Conservation (phyloP, 2,888 invertebrate genomes). For the Dyspetes luteomarginatus region DNA sequence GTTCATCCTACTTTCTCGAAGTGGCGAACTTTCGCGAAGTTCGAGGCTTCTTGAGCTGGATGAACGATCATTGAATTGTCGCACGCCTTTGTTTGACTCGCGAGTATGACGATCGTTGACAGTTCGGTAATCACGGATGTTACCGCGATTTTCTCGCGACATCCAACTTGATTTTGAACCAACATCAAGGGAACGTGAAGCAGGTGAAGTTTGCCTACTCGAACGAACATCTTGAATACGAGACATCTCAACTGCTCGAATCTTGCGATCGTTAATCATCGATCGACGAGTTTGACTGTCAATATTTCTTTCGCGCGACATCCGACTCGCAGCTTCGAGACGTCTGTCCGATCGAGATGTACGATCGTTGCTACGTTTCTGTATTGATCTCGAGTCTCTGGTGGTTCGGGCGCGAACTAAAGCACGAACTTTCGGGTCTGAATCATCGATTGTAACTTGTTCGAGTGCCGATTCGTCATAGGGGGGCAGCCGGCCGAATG, state of each 20-base stretch:
- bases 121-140: too few species aligned
- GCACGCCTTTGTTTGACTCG: too few species aligned
- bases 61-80: too few species aligned
- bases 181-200: too few species aligned
- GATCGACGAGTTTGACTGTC: constrained; percentile 7
- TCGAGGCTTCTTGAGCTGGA: too few species aligned
- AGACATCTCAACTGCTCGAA: constrained; percentile 16
- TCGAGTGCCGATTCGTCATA: constrained; percentile 59
- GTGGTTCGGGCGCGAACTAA: constrained; percentile 1
- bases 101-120: too few species aligned
- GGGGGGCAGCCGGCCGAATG: constrained; percentile 63
- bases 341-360: constrained; percentile 28
- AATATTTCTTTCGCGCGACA: constrained; percentile 8
- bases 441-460: constrained; percentile 19
- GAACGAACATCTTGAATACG: constrained; percentile 21
- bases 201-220: too few species aligned
- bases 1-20: too few species aligned
- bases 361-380: constrained; percentile 16
- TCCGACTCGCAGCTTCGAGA: not conserved
- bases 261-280: constrained; percentile 29
- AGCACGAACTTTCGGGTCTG: not conserved
- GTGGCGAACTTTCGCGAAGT: too few species aligned
- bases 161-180: too few species aligned
- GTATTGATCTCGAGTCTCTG: constrained; percentile 27
- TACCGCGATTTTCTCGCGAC: too few species aligned